Evolutionary conservation across 1,140 invertebrate species (phyloP).

Genomic region (Rhizoglyphus robini): DNA sequence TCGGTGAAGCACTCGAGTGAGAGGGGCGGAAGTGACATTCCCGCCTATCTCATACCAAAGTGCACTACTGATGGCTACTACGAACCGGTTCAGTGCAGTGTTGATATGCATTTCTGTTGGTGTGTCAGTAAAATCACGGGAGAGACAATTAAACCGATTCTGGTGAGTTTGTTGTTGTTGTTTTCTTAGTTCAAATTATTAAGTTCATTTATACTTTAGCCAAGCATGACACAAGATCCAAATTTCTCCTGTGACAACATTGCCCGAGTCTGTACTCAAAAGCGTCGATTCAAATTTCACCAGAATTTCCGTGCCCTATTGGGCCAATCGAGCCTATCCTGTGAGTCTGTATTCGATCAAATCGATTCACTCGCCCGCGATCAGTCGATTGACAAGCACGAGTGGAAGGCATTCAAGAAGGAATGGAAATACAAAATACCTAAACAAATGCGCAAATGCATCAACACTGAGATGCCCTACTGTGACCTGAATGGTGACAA

Average conservation of each 20-base stretch:
- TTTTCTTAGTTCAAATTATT: no score
- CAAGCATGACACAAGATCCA: neutral
- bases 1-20: no score
- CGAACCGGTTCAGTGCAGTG: constrained; percentile 4
- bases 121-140: constrained; percentile 6
- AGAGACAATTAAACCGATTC: constrained; percentile 6
- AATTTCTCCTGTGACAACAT: neutral
- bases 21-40: neutral
- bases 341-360: constrained; percentile 3
- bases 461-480: neutral
- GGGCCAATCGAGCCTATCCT: neutral
- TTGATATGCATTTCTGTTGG: constrained; percentile 6
- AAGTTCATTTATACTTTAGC: no score
- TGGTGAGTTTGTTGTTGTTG: neutral
- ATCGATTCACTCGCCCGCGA: neutral
- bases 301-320: neutral
- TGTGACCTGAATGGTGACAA: constrained; percentile 19
- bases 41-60: constrained; percentile 9
- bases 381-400: neutral
- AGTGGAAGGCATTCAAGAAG: constrained; percentile 16
- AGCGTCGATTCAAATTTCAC: constrained; percentile 8
- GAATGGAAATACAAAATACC: neutral
- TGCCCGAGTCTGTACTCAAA: constrained; percentile 12
- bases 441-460: constrained; percentile 18
- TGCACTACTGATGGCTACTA: constrained; percentile 16